Evolutionary conservation across 2,113 vertebrate species (phyloP), one percentile per base, ranked within the genome.

Genomic region (Triplophysa dalaica): DNA sequence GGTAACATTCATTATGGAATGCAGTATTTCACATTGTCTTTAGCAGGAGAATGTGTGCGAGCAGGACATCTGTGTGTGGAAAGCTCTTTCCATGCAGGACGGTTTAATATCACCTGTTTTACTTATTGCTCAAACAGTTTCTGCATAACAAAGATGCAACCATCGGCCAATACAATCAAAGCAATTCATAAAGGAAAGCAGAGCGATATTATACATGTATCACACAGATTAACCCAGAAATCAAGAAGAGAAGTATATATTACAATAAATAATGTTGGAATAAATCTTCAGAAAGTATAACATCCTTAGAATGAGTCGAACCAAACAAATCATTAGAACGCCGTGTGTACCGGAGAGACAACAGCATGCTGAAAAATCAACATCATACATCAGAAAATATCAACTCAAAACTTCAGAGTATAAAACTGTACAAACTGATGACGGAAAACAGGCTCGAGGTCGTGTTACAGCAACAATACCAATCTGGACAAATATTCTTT

Each of bases 121-220:
- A 38, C 7, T 88, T 87, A 88, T 88, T 88, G 87, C 86, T 88
- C 79, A 70, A 64, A 77, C 83, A 80, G 66, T 81, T 83, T 82
- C 76, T 87, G 80, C 78, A 86, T 83, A 85, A 80, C 62, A 63
- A 69, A 21, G 26, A 84, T 72, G 65, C 69, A 81, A 38, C 60
- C 60, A 81, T 41, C 21, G 45, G 66, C 52, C 13, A 52, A 70
- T 61, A 84, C 63, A 68, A 66, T 80, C 70, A 77, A 80, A 76
- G 62, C 67, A 70, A 79, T 22, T 29, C 58, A 16, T 52, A 74
- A 73, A 68, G 19, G 38, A 78, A 81, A 70, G 70, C 17, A 75
- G 52, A 54, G 43, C 68, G 2, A 67, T 77, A 76, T 74, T 61
- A 43, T 52, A 24, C 24, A 24, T 24, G 24, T 1, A 66, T 16